Percentiles rank a stretch among this genome's conserved stretches.
These are phyloP conservation scores for Acrobeloides nanus DNA, from an alignment of 2,888 invertebrate genomes.

Conservation along the genomic window DNA sequence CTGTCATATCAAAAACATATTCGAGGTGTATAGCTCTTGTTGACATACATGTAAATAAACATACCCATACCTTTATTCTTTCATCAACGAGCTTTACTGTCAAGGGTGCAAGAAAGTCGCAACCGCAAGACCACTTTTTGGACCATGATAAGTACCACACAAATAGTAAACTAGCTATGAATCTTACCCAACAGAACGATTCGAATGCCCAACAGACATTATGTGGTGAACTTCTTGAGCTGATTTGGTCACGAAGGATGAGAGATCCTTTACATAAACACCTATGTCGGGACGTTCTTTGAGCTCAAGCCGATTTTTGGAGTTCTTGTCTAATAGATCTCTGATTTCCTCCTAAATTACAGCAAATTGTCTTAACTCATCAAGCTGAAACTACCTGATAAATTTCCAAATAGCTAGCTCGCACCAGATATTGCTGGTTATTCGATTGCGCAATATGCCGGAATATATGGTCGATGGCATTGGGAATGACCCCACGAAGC, in stretches of 20 bases:
- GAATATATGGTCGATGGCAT: slow-evolving; percentile 95
- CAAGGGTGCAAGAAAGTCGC: not conserved
- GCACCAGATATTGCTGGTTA: slow-evolving; percentile 81
- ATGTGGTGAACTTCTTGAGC: slow-evolving; percentile 79
- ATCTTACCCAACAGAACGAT: slow-evolving; percentile 74
- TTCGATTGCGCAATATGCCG: slow-evolving; percentile 81
- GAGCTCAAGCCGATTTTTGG: slow-evolving; percentile 62
- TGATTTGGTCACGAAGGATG: slow-evolving; percentile 86
- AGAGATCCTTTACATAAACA: slow-evolving; percentile 77
- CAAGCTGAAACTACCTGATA: slow-evolving; percentile 59
- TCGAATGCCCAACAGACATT: slow-evolving; percentile 84
- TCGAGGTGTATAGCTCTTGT: too few species aligned
- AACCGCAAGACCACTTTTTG: not conserved
- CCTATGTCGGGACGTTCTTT: slow-evolving; percentile 74
- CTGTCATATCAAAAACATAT: too few species aligned
- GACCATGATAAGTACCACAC: too few species aligned
- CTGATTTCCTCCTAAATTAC: slow-evolving; percentile 62
- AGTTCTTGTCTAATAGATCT: slow-evolving; percentile 69
- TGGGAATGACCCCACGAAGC: slow-evolving; percentile 79
- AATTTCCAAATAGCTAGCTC: slow-evolving; percentile 92
- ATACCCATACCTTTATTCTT: too few species aligned
- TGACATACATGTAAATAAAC: too few species aligned
- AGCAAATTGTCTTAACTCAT: not conserved
- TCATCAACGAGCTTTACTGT: too few species aligned
- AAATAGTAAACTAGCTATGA: too few species aligned